phyloP scores from a whole-genome alignment of 2,888 invertebrate species.

The Limenitis camilla region DNA sequence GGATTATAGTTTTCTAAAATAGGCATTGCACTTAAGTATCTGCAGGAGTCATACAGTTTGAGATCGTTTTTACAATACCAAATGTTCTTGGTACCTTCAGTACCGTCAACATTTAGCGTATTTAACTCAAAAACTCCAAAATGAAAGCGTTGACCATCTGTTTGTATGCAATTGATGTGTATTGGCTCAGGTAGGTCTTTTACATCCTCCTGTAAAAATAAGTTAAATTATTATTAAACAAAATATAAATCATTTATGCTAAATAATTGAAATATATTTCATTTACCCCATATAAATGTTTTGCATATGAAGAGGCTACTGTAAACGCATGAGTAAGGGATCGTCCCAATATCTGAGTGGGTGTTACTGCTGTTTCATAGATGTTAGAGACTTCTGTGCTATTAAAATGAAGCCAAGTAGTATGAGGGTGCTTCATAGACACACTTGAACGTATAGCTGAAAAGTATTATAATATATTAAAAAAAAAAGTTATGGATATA shows the following conservation, averaged over 20 bases:
- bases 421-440: conserved; percentile 80
- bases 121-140: conserved; percentile 91
- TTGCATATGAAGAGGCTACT: conserved; percentile 84
- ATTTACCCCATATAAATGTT: conserved; percentile 80
- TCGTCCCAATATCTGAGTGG: conserved; percentile 79
- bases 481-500: too few relatives aligned
- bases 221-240: conserved; percentile 15
- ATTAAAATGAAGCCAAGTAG: conserved; percentile 83
- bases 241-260: conserved; percentile 11
- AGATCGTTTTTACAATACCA: conserved; percentile 83
- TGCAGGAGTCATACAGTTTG: conserved; percentile 78
- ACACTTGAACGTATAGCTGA: conserved; percentile 67
- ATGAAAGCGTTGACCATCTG: conserved; percentile 84
- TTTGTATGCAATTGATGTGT: conserved; percentile 87
- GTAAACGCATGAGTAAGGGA: conserved; percentile 84
- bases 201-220: conserved; percentile 69
- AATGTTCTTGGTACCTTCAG: conserved; percentile 80
- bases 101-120: conserved; percentile 79
- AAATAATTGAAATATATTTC: conserved; percentile 16
- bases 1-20: conserved; percentile 83
- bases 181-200: conserved; percentile 83
- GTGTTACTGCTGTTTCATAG: conserved; percentile 79
- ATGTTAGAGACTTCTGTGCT: conserved; percentile 78
- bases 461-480: conserved; percentile 22
- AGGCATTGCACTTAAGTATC: conserved; percentile 79